Base-by-base conservation (phyloP, 2,888 invertebrate species). In the Megalurothrips usitatus region DNA sequence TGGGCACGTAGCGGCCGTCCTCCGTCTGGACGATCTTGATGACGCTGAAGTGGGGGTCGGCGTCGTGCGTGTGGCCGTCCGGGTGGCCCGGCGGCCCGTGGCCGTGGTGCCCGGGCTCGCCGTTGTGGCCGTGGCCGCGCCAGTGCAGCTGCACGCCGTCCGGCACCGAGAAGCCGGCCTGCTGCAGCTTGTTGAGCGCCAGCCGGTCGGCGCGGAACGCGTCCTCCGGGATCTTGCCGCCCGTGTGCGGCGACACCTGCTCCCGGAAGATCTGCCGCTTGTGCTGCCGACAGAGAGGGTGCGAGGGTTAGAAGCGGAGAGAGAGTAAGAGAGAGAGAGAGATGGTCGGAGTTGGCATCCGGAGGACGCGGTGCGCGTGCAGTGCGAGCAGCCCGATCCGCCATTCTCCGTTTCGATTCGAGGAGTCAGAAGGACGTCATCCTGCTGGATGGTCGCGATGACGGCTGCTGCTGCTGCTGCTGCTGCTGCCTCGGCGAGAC, bases 251-350 rank as follows among this genome's bases (percentile, higher is more conserved):
- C 79, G 91, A 85, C 26, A 92, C 89, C 85, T 91, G 90, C 84
- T 92, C 92, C 26, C 92, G 89, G 86, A 90, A 92, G 83, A 92
- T 89, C 86, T 92, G 91, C 52, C 91, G 88, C 85, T 91, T 92
- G 87, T 89, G 87, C 88, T 88, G 85, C 10, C 86, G 86, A 63
- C 82, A n/a, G 58, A 81, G 78, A 82, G 9, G 28, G 19, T 12
- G 78, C 12, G 28, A 63, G 19, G 19, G 14, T 6, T 10, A 63
- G 19, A 63, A n/a, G 1, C 1, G 8, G 63, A 63, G 63, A 63
- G 63, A 63, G 63, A 63, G 63, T 1, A n/a, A 63, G 63, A 63
- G 63, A 63, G 63, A 3, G 63, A 63, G 63, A 63, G 63, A 12
- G 63, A 63, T 1, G 12, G 49, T 11, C 10, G 17, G 52, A 52